These are phyloP conservation scores for Stercorarius parasiticus DNA, from an alignment of 2,113 vertebrate genomes.

Conservation along the genomic window DNA sequence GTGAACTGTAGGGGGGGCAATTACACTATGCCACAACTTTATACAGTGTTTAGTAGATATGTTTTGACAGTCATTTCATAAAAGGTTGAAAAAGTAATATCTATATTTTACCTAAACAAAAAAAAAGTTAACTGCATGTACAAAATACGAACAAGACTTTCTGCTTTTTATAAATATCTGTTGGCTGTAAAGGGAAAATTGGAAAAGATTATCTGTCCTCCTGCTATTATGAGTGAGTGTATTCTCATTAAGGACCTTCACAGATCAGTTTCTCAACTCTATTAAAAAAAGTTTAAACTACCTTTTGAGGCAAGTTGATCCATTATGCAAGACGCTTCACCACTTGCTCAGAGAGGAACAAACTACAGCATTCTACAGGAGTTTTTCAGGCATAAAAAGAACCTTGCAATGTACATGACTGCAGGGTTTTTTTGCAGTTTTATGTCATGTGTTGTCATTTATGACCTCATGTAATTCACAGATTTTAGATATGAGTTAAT, in stretches of 20 bases:
- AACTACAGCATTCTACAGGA: background rate
- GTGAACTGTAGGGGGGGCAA: background rate
- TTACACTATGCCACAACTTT: background rate
- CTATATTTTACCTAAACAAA: background rate
- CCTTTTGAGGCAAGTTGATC: background rate
- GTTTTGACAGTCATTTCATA: background rate
- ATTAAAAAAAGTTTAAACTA: background rate
- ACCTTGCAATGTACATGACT: background rate
- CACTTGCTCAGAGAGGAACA: background rate
- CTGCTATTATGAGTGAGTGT: background rate
- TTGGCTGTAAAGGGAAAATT: background rate
- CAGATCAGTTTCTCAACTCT: background rate
- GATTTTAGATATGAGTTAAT: background rate
- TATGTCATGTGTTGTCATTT: background rate
- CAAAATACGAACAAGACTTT: background rate
- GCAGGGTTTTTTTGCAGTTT: background rate
- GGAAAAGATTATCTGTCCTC: background rate
- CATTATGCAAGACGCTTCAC: background rate
- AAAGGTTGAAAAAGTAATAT: background rate
- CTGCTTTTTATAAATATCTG: background rate
- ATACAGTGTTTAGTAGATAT: background rate
- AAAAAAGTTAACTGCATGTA: background rate
- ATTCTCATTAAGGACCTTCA: background rate
- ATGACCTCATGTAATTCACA: background rate
- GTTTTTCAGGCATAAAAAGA: background rate